Evolutionary conservation across 1,140 invertebrate species (phyloP).

Genomic region (Drosophila tristis): DNA sequence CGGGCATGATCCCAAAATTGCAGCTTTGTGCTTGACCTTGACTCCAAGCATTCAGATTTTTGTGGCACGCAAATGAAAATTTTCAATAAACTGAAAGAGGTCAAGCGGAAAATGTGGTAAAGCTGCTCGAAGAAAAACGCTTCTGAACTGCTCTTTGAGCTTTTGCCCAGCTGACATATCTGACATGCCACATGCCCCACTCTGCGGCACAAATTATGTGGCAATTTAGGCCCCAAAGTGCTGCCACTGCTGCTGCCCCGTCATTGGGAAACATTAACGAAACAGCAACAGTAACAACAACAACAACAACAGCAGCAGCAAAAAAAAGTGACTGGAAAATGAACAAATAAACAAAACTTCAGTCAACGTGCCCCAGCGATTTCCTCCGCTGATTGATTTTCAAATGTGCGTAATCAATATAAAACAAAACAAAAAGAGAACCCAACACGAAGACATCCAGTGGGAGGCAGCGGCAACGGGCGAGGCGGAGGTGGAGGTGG

Average conservation of each 20-base stretch:
- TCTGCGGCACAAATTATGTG: not conserved
- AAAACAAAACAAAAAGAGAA: slow-evolving; percentile 49
- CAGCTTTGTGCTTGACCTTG: not conserved
- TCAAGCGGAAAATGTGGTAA: no score
- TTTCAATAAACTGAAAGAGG: no score
- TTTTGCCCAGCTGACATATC: no score
- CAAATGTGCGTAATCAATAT: slow-evolving; percentile 74
- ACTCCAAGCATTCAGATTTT: no score
- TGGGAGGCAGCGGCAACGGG: not conserved
- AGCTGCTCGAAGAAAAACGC: no score
- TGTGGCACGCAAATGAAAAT: no score
- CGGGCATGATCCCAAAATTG: not conserved
- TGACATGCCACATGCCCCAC: no score
- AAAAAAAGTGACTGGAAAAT: slow-evolving; percentile 29
- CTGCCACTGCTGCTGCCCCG: slow-evolving; percentile 12
- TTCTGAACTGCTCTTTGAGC: no score
- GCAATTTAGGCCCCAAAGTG: slow-evolving; percentile 58
- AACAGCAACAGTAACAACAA: not conserved
- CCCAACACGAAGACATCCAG: slow-evolving; percentile 19
- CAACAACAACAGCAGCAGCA: not conserved
- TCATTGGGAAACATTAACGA: slow-evolving; percentile 23
- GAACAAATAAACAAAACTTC: slow-evolving; percentile 74
- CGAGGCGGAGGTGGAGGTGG: no score
- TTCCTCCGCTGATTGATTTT: slow-evolving; percentile 62
- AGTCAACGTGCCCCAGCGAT: slow-evolving; percentile 57